Evolutionary conservation across 2,797 vertebrate genomes (phyloP), one percentile per base, ranked within the genome.

Genomic region (Notolabrus celidotus): DNA sequence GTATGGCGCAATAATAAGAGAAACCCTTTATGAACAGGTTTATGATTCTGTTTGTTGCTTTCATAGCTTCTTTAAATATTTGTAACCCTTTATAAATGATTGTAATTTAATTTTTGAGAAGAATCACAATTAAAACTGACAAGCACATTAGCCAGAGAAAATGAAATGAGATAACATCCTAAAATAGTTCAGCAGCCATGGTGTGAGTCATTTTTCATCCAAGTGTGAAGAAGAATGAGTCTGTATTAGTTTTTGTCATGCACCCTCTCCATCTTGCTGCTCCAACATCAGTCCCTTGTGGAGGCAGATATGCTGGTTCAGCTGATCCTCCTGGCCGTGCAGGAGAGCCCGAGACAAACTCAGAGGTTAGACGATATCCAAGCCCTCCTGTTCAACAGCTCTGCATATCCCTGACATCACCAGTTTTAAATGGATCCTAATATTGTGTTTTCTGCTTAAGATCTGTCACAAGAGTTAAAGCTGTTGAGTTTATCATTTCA

Each of bases 321-420:
- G 57, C 77, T 52, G 16, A n/a, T 49, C 68, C 62, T 20, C 2
- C 5, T 5, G 12, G 36, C 27, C 42, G 31, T 51, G 56, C 46
- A 43, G 53, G 75, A 52, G 77, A 55, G 61, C 45, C 68, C 41
- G 7, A 19, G 55, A 34, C 46, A 34, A 65, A 65, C 42, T 50
- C 25, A 3, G 33, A 36, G 22, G 51, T 20, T 15, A 41, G 43
- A n/a, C n/a, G n/a, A n/a, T n/a, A n/a, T n/a, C n/a, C n/a, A n/a
- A n/a, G n/a, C n/a, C n/a, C n/a, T n/a, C n/a, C n/a, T 63, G 1
- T 27, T 42, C 46, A 45, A 22, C 67, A 51, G 51, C 51, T 67
- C 70, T 1, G 8, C 43, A 41, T 31, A 49, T 15, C 22, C 19
- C 46, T 47, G 53, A 29, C 38, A 10, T 46, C 29, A 57, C 47